These are phyloP conservation scores for Trissoscelio sp. DNA, from an alignment of 2,888 invertebrate genomes.

Conservation along the genomic window DNA sequence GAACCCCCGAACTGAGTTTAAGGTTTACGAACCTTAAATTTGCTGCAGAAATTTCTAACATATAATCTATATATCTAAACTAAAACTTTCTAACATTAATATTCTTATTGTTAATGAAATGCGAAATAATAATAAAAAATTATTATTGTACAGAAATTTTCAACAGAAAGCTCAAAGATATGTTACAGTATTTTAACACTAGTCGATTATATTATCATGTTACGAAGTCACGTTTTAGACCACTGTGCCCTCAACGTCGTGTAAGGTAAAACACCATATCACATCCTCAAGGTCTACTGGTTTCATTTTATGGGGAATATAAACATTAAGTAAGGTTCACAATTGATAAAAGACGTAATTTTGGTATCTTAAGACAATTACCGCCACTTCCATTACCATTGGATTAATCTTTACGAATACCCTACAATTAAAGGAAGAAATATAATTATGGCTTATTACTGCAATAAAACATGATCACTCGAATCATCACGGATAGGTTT, in stretches of 20 bases:
- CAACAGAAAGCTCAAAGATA: no score
- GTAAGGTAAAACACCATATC: constrained; percentile 53
- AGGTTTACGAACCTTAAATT: no score
- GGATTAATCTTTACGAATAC: not conserved
- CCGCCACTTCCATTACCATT: constrained; percentile 3
- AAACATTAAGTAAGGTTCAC: constrained; percentile 10
- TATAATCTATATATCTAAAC: no score
- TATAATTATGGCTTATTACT: constrained; percentile 18
- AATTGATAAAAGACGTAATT: constrained; percentile 37
- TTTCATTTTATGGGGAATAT: constrained; percentile 30
- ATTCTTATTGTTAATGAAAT: no score
- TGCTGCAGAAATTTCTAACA: no score
- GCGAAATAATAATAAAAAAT: no score
- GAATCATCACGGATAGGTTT: constrained; percentile 8
- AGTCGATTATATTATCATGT: constrained; percentile 46
- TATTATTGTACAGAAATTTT: no score
- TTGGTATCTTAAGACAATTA: constrained; percentile 12
- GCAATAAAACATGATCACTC: constrained; percentile 3
- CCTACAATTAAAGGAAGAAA: constrained; percentile 29
- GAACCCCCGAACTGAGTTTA: no score
- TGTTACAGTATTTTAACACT: constrained; percentile 41
- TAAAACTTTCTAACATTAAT: no score
- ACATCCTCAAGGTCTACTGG: constrained; percentile 61
- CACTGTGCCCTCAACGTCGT: constrained; percentile 39
- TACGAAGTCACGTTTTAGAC: constrained; percentile 61